Base-by-base conservation (phyloP, 35 echinoderm and acorn worm genomes). In the Acanthaster planci region DNA sequence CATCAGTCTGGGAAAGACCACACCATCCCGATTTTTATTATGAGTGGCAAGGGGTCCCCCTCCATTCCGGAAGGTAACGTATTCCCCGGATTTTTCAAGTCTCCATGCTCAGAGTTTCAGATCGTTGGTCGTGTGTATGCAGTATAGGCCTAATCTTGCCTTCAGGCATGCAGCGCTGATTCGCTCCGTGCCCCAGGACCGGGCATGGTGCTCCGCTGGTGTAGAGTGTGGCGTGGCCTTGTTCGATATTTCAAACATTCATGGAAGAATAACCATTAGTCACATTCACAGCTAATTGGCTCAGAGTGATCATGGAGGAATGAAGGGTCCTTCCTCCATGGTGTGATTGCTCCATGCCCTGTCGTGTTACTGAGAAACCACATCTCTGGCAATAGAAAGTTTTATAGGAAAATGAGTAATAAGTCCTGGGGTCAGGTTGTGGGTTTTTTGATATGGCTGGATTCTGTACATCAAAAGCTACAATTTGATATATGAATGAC, bases 21-120 rank as follows among this genome's bases (percentile, higher is more conserved):
- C 64, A 26, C 1, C 34, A 26, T 34, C 22, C 26, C 23, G 59
- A 31, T 8, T 67, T n/a, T 67, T 67, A 67, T 6, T 19, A 72
- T 72, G 64, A 72, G 64, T 72, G 64, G 64, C 64, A 72, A 72
- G 64, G 64, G 30, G 14, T 72, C 64, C 64, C 64, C 64, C 0
- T 19, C 22, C 26, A 72, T 72, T 19, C 29, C 64, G 26, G 64
- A 72, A 29, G 64, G 64, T 72, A 72, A 72, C 23, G 34, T 23
- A 31, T 72, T 15, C 34, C 30, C 30, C 30, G 14, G 23, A 14
- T 34, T 2, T 72, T 72, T 26, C 14, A 12, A 34, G 34, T 35
- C 30, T 72, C 23, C 10, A 5, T 59, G 56, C 27, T 18, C 7
- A n/a, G 56, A n/a, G 19, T 59, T 59, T n/a, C 56, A n/a, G 19